A percentile compares a stretch with the other conserved stretches of the same genome.
phyloP scores from a whole-genome alignment of 2,888 invertebrate genomes.

The Luperina testacea region DNA sequence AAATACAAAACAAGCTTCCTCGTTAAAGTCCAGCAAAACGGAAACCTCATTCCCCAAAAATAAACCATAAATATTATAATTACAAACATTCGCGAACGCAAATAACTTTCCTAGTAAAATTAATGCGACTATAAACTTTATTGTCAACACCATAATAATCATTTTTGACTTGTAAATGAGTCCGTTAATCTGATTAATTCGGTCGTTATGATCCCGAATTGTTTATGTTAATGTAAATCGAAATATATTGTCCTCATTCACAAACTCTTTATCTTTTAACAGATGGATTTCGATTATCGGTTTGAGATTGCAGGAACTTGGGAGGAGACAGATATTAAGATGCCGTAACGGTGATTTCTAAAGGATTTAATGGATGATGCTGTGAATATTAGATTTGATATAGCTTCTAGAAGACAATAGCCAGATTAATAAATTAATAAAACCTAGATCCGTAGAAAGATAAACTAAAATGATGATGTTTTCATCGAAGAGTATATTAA shows the following conservation, averaged over 20 bases:
- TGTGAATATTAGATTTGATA: background rate
- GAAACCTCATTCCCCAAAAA: slow-evolving; percentile 36
- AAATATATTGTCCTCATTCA: slow-evolving; percentile 57
- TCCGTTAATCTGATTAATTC: slow-evolving; percentile 65
- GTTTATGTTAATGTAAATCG: slow-evolving; percentile 66
- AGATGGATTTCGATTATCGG: slow-evolving; percentile 41
- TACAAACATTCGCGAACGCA: slow-evolving; percentile 51
- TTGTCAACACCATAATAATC: slow-evolving; percentile 64
- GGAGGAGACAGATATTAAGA: slow-evolving; percentile 10
- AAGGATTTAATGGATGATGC: background rate
- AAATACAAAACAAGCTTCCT: slow-evolving; percentile 1
- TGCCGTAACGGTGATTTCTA: background rate
- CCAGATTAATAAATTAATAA: background rate
- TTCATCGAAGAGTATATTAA: no score
- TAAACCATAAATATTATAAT: slow-evolving; percentile 55
- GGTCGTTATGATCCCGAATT: slow-evolving; percentile 60
- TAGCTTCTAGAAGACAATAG: background rate
- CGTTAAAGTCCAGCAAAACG: slow-evolving; percentile 11
- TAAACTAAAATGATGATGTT: no score
- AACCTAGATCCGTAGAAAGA: no score
- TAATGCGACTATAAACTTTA: slow-evolving; percentile 65
- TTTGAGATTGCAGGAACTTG: slow-evolving; percentile 27
- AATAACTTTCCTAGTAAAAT: slow-evolving; percentile 63
- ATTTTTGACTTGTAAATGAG: slow-evolving; percentile 69
- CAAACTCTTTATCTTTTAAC: slow-evolving; percentile 51